Base-by-base conservation (phyloP, 2,888 invertebrate species). In the Melipona beecheii region DNA sequence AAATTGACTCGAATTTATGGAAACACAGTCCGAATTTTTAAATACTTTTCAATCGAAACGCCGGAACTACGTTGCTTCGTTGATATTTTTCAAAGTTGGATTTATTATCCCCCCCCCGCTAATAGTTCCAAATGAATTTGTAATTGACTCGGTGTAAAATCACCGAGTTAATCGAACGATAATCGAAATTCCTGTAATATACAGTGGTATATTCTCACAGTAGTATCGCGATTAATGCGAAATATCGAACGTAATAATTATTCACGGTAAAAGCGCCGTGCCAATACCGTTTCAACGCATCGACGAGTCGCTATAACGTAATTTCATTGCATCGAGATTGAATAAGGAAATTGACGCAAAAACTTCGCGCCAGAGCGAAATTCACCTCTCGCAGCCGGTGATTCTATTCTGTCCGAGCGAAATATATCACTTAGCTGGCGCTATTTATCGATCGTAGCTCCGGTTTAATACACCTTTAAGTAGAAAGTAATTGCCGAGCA, bases 401-500 rank as follows among this genome's bases (percentile, higher is more conserved):
- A 50, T 72, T n/a, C 9, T 60, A 50, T 60, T 72, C n/a, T 15
- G 31, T 31, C 52, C 69, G 56, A 62, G 68, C 49, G 72, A 73
- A 68, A 79, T 68, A 27, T 49, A 66, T 52, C 68, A 13, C 31
- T 15, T 17, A 21, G 52, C n/a, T 54, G 21, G 36, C 43, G 43
- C 54, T n/a, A 36, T 17, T 60, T 54, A 74, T 79, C 71, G 79
- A 80, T 80, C 62, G 43, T 31, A n/a, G n/a, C 31, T 36, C 58
- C 54, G 2, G 21, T 49, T 73, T 62, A 72, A 60, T 43, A 56
- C 60, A 56, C 60, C 49, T 62, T 21, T 54, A 73, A 24, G 69
- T 62, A 31, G 66, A 56, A 69, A 70, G 80, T 71, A 80, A 80
- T 80, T 71, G 79, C 52, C 50, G 36, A 62, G 64, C 27, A 62